Percentiles rank a stretch among this genome's conserved stretches.
Evolutionary conservation across 2,888 invertebrate species (phyloP).

Genomic region (Allolobophora icterica): DNA sequence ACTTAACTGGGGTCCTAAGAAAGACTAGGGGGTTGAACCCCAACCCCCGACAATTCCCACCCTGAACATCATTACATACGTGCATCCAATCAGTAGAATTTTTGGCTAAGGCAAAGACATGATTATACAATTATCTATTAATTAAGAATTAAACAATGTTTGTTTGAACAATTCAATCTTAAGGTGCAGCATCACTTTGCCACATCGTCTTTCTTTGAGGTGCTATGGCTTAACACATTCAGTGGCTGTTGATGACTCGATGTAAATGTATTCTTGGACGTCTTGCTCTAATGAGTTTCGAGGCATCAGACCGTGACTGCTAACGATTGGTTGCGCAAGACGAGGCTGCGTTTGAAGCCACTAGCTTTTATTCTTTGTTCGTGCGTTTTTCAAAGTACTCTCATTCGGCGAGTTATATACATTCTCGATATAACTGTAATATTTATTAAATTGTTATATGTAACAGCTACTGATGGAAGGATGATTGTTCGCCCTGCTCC

Average conservation of each 20-base stretch:
- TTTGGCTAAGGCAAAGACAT: too few relatives aligned
- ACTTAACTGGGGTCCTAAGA: too few relatives aligned
- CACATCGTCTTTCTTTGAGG: not conserved
- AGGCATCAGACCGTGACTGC: conserved; percentile 1
- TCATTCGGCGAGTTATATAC: too few relatives aligned
- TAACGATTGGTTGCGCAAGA: not conserved
- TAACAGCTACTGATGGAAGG: not conserved
- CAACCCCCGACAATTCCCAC: too few relatives aligned
- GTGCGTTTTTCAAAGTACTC: not conserved
- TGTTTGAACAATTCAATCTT: not conserved
- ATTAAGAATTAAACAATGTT: too few relatives aligned
- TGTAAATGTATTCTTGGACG: not conserved
- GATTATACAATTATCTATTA: not conserved
- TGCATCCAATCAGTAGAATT: too few relatives aligned
- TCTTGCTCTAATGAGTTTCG: not conserved
- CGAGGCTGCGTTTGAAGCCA: not conserved
- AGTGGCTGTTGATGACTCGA: too few relatives aligned
- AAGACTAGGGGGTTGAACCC: too few relatives aligned
- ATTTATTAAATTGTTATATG: too few relatives aligned
- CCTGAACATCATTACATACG: too few relatives aligned
- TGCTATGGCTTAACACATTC: not conserved
- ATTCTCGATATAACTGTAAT: too few relatives aligned
- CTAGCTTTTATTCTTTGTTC: not conserved
- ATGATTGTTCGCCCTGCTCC: not conserved
- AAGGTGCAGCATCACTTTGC: not conserved